These are phyloP conservation scores for Cygnus atratus DNA, from an alignment of 2,113 vertebrate species.

Conservation along the genomic window DNA sequence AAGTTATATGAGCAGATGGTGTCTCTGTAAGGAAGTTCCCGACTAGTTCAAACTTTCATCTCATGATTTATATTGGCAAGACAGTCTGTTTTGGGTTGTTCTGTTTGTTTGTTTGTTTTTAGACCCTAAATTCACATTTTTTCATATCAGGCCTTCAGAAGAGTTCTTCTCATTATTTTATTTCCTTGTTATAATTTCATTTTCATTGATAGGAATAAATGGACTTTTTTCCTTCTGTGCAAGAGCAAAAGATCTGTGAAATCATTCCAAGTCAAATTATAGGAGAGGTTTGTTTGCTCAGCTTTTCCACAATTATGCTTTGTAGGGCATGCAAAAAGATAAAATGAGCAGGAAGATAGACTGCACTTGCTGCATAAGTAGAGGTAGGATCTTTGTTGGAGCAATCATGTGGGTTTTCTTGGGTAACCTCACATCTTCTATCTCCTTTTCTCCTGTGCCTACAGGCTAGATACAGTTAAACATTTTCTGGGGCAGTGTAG, in stretches of 20 bases:
- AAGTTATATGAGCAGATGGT: not conserved
- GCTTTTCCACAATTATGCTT: not conserved
- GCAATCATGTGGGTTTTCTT: not conserved
- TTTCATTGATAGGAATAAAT: not conserved
- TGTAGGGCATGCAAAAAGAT: not conserved
- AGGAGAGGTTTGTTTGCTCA: not conserved
- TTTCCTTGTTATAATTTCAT: slow-evolving; percentile 6
- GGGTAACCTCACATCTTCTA: not conserved
- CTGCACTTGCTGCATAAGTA: not conserved
- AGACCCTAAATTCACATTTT: slow-evolving; percentile 20
- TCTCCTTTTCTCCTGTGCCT: not conserved
- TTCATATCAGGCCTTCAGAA: slow-evolving; percentile 28
- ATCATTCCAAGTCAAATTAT: not conserved
- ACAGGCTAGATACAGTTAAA: not conserved
- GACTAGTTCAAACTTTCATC: slow-evolving; percentile 62
- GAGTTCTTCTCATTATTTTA: slow-evolving; percentile 14
- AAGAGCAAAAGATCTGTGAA: not conserved
- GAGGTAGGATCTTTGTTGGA: not conserved
- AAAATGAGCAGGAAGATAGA: not conserved
- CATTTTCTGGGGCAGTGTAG: not conserved
- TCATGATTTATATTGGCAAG: slow-evolving; percentile 67
- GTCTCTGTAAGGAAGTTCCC: slow-evolving; percentile 70
- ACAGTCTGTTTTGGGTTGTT: slow-evolving; percentile 29
- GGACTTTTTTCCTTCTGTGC: not conserved
- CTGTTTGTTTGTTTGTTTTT: not conserved